Evolutionary conservation across 2,113 vertebrate species (phyloP).

Genomic region (Bufo bufo): DNA sequence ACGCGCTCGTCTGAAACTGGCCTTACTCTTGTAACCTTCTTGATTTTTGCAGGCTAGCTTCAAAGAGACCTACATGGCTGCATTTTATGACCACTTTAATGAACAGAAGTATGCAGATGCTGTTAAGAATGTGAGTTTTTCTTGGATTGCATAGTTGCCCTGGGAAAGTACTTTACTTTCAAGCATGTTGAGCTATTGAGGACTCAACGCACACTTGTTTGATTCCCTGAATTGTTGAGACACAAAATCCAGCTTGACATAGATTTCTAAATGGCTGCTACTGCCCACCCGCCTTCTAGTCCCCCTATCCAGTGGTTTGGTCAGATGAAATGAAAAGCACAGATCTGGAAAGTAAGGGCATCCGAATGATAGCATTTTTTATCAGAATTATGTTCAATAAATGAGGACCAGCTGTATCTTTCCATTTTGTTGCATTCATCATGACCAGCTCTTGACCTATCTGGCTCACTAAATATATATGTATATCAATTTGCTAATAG

Average conservation of each 20-base stretch:
- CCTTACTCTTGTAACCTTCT: background rate
- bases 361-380: background rate
- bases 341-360: background rate
- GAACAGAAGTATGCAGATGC: constrained; percentile 98
- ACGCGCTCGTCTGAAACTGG: no score
- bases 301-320: no score
- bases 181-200: background rate
- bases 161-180: background rate
- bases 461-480: background rate
- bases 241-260: background rate
- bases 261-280: background rate
- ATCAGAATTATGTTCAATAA: background rate
- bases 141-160: background rate
- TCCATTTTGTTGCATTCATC: background rate
- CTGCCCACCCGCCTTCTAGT: background rate
- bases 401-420: background rate
- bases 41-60: constrained; percentile 86
- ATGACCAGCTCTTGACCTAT: constrained; percentile 5
- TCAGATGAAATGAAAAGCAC: background rate
- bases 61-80: constrained; percentile 97
- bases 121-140: constrained; percentile 91
- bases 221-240: no score
- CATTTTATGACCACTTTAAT: constrained; percentile 96
- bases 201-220: background rate
- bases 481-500: background rate